Base-by-base conservation (phyloP, 37 sponge, comb jelly and placozoan species). In the Ephydatia muelleri region DNA sequence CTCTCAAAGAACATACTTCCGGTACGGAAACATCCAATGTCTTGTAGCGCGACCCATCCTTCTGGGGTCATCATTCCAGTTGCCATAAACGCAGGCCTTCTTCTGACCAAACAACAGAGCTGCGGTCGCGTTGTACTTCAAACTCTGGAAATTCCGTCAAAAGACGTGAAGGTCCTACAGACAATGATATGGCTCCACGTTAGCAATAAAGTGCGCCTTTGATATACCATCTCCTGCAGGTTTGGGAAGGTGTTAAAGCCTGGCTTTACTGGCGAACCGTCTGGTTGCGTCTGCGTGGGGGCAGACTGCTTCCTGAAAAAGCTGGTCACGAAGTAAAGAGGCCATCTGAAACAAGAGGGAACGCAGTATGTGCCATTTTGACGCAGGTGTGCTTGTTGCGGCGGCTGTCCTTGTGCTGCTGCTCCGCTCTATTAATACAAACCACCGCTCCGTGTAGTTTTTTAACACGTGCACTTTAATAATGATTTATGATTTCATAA, bases 71-170 rank as follows among this genome's bases (percentile, higher is more conserved):
- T 93, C 96, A 23, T 35, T 32, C 95, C 94, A 96, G 35, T 70
- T 78, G 28, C 92, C 92, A 71, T 91, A n/a, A 93, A 36, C 30
- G 71, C 49, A 96, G 27, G 19, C 57, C 57, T 19, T 85, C 81
- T n/a, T 90, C 92, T 0, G 71, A 70, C 96, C 96, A 96, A 29
- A 95, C 28, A 69, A 93, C 78, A 5, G 48, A n/a, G n/a, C 64
- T 28, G 0, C 71, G 29, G 79, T 84, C 75, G 1, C 30, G 33
- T 0, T 33, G 29, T 21, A 67, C 70, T 2, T 68, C 36, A 26
- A 89, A 86, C 23, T 76, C 83, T 71, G 91, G 89, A 11, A 32
- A 29, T 33, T 83, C 86, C 23, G 88, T 85, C 65, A 95, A 43
- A 86, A 95, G 23, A 93, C 86, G 31, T 81, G 72, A 28, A 95